Evolutionary conservation across 2,113 vertebrate species (phyloP).

Genomic region (Daphoenositta chrysoptera): DNA sequence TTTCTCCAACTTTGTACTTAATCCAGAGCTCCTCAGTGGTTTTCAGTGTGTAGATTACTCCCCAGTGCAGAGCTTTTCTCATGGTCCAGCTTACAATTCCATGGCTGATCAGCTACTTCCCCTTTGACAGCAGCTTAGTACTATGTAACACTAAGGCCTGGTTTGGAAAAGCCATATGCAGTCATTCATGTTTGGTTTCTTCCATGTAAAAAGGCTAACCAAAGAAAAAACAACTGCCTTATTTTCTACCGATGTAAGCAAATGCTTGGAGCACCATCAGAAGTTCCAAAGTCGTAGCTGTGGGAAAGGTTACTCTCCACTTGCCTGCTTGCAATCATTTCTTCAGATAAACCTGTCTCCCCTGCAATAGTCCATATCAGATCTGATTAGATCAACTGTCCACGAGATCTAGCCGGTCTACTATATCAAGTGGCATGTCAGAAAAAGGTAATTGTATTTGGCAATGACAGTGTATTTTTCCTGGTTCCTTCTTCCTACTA

Average conservation of each 20-base stretch:
- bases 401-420: background rate
- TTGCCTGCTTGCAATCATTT: background rate
- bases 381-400: background rate
- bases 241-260: background rate
- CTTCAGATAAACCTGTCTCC: background rate
- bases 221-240: background rate
- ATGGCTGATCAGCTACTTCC: background rate
- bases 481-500: background rate
- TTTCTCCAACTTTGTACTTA: background rate
- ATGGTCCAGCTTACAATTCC: background rate
- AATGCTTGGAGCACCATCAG: background rate
- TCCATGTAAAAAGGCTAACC: background rate
- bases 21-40: background rate
- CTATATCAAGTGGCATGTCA: background rate
- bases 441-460: background rate
- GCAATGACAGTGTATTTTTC: background rate
- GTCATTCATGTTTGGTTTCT: background rate
- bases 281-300: background rate
- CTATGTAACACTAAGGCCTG: background rate
- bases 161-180: background rate
- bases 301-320: background rate
- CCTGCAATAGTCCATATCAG: background rate
- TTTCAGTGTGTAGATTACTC: background rate
- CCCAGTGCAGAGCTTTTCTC: background rate
- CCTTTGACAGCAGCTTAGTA: background rate